phyloP scores from a whole-genome alignment of 2,888 invertebrate genomes.

The Yponomeuta evonymella region DNA sequence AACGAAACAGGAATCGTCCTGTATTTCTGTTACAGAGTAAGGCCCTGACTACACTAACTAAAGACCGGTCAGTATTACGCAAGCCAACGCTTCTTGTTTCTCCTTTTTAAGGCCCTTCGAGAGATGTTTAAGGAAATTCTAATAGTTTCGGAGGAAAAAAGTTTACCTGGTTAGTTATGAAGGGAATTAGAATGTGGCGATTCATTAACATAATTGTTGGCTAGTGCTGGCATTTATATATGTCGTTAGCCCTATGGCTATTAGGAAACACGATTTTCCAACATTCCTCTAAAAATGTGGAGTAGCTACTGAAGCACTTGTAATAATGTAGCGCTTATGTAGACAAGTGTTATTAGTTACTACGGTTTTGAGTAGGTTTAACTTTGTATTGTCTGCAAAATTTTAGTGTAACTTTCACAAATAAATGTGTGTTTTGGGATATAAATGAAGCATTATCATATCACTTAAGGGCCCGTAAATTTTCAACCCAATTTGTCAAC shows the following conservation, averaged over 20 bases:
- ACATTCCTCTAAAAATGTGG: not conserved
- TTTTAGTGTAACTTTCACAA: too few species aligned
- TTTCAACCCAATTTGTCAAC: too few species aligned
- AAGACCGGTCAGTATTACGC: not conserved
- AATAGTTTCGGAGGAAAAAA: not conserved
- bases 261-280: not conserved
- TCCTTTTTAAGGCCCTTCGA: not conserved
- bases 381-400: too few species aligned
- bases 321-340: too few species aligned
- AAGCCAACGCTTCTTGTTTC: conserved; percentile 5
- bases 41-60: not conserved
- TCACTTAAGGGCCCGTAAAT: too few species aligned
- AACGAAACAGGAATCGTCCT: not conserved
- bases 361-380: too few species aligned
- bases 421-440: too few species aligned
- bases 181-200: not conserved
- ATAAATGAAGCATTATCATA: too few species aligned
- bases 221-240: not conserved
- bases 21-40: not conserved
- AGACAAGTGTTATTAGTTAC: too few species aligned
- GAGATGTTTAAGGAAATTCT: not conserved
- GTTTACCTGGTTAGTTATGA: not conserved
- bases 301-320: not conserved
- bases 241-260: not conserved
- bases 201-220: not conserved